A percentile compares a stretch with the other conserved stretches of the same genome.
phyloP scores from a whole-genome alignment of 2,888 invertebrate species.

The Limenitis camilla region DNA sequence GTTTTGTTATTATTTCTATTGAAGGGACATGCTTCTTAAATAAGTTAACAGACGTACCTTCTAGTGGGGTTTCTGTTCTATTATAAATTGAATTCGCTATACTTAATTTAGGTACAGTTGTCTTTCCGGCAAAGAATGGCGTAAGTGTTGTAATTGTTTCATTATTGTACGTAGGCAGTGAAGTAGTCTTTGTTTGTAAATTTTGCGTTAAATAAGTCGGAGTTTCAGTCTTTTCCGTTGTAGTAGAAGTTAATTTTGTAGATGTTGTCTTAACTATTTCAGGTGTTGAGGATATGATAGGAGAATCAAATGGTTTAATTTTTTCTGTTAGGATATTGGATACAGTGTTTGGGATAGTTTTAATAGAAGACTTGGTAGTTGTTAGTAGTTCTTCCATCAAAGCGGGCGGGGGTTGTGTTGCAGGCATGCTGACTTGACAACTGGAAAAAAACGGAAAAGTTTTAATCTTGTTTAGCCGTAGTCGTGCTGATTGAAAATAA shows the following conservation, averaged over 20 bases:
- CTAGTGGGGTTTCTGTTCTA: constrained; percentile 33
- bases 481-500: background rate
- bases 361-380: constrained; percentile 40
- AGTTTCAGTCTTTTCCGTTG: constrained; percentile 16
- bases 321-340: constrained; percentile 32
- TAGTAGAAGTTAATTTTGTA: constrained; percentile 15
- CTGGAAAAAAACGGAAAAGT: constrained; percentile 39
- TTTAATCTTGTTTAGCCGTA: background rate
- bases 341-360: constrained; percentile 34
- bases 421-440: constrained; percentile 55
- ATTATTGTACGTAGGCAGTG: constrained; percentile 14
- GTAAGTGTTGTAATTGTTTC: constrained; percentile 14
- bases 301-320: constrained; percentile 16
- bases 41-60: constrained; percentile 26
- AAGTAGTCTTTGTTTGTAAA: constrained; percentile 22
- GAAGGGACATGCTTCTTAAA: constrained; percentile 23
- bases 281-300: constrained; percentile 11
- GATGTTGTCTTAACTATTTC: constrained; percentile 16
- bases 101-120: constrained; percentile 20
- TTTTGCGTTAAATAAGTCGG: constrained; percentile 15
- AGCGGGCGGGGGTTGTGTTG: constrained; percentile 42
- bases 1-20: constrained; percentile 20
- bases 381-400: constrained; percentile 55
- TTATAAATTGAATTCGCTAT: constrained; percentile 31
- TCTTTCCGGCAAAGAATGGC: constrained; percentile 8